Percentiles rank a stretch among this genome's conserved stretches.
Conservation (phyloP, 2,797 vertebrate species). For the Lophotriccus pileatus region DNA sequence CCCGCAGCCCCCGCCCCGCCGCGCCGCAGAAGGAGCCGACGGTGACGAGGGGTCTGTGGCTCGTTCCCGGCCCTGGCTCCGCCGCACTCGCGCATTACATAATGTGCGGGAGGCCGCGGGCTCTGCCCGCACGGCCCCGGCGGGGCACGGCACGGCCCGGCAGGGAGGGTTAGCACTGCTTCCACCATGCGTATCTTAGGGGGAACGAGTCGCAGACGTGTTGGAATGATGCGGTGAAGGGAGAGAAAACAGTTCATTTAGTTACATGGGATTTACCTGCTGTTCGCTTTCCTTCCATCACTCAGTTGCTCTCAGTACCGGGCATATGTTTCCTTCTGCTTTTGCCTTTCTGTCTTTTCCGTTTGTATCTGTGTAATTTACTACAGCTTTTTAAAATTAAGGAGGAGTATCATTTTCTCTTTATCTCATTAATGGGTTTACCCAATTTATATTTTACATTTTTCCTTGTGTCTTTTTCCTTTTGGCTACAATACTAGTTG, state of each 20-base stretch:
- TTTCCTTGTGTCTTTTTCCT: neutral
- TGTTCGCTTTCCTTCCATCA: neutral
- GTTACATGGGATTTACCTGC: neutral
- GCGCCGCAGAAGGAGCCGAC: neutral
- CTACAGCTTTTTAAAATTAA: neutral
- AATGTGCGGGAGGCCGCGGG: fast-evolving
- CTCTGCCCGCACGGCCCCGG: neutral
- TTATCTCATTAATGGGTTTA: neutral
- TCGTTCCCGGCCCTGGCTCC: neutral
- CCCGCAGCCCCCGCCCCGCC: neutral
- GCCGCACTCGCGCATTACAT: neutral
- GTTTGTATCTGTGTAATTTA: neutral
- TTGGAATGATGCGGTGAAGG: neutral
- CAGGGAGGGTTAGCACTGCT: too few relatives aligned
- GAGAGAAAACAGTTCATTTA: neutral
- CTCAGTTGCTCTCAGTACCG: neutral
- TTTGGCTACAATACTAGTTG: neutral
- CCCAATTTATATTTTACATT: neutral
- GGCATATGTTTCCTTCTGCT: neutral
- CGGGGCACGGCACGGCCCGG: fast-evolving
- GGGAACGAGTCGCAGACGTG: neutral
- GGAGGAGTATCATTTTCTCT: neutral
- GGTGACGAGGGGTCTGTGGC: neutral
- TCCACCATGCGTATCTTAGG: fast-evolving
- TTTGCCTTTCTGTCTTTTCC: neutral